phyloP scores from a whole-genome alignment of 2,888 invertebrate species.

The Diarsia dahlii region DNA sequence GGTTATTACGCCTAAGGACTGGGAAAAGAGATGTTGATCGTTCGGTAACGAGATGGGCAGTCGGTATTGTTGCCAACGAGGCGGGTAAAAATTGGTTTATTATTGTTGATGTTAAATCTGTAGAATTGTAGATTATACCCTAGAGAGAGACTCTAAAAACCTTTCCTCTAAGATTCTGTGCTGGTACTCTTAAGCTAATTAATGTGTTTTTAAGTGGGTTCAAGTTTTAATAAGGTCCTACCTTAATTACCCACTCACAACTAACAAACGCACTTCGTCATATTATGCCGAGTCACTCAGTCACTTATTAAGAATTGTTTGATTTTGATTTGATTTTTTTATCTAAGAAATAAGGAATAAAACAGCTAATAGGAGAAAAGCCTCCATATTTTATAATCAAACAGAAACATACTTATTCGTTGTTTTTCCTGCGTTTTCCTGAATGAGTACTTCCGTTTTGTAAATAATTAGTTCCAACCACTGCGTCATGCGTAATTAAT shows the following conservation, averaged over 20 bases:
- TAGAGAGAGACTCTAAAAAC: too few relatives aligned
- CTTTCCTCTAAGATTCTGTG: too few relatives aligned
- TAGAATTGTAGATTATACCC: neutral
- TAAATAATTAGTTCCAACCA: neutral
- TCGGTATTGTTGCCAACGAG: neutral
- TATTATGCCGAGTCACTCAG: neutral
- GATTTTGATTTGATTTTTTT: neutral
- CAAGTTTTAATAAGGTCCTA: neutral
- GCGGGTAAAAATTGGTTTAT: neutral
- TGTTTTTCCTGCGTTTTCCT: slow-evolving; percentile 4
- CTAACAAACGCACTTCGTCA: neutral
- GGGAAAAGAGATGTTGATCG: neutral
- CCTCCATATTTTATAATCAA: neutral
- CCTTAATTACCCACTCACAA: too few relatives aligned
- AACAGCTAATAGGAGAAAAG: neutral
- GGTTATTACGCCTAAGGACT: neutral
- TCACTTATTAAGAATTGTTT: neutral
- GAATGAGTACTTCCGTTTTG: neutral
- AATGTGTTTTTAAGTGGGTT: too few relatives aligned
- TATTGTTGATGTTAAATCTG: neutral
- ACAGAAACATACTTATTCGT: neutral
- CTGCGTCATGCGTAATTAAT: slow-evolving; percentile 1
- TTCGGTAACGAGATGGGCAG: neutral
- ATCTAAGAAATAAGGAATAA: neutral
- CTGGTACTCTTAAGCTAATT: too few relatives aligned